These are phyloP conservation scores for Acropora yongei DNA, from an alignment of 64 coral and sea anemone species.

Conservation along the genomic window DNA sequence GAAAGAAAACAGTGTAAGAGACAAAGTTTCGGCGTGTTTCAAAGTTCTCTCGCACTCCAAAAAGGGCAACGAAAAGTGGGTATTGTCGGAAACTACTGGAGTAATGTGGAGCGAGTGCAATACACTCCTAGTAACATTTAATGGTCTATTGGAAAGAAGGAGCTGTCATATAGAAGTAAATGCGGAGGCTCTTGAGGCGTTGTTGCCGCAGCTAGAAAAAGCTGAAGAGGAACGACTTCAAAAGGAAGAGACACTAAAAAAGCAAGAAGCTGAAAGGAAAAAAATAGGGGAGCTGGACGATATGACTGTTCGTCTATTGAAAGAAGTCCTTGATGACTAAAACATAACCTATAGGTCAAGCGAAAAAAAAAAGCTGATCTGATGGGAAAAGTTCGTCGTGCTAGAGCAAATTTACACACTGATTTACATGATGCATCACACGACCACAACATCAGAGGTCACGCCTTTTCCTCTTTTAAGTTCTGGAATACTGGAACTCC, in stretches of 20 bases:
- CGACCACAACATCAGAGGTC: neutral
- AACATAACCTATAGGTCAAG: conserved; percentile 30
- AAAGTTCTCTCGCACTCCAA: conserved; percentile 11
- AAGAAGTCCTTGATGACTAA: conserved; percentile 25
- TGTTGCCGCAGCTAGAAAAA: conserved; percentile 1
- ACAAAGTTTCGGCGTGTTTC: conserved; percentile 9
- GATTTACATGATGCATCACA: conserved; percentile 4
- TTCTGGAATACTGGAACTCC: neutral
- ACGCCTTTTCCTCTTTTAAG: neutral
- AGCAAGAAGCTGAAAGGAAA: conserved; percentile 1
- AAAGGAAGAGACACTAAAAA: conserved; percentile 6
- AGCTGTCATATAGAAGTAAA: neutral
- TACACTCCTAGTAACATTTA: conserved; percentile 3
- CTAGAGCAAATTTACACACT: too few species aligned
- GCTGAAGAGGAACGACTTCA: neutral
- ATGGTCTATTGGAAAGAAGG: neutral
- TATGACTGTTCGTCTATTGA: conserved; percentile 22
- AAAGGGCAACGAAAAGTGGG: conserved; percentile 15
- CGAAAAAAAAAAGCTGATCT: conserved; percentile 31
- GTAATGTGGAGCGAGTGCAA: conserved; percentile 37
- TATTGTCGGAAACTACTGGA: conserved; percentile 9
- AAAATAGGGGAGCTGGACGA: neutral
- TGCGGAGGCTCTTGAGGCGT: conserved; percentile 1
- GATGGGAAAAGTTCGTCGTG: conserved; percentile 13
- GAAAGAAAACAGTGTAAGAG: neutral